Conservation (phyloP, 2,888 invertebrate species). For the Patella pellucida region DNA sequence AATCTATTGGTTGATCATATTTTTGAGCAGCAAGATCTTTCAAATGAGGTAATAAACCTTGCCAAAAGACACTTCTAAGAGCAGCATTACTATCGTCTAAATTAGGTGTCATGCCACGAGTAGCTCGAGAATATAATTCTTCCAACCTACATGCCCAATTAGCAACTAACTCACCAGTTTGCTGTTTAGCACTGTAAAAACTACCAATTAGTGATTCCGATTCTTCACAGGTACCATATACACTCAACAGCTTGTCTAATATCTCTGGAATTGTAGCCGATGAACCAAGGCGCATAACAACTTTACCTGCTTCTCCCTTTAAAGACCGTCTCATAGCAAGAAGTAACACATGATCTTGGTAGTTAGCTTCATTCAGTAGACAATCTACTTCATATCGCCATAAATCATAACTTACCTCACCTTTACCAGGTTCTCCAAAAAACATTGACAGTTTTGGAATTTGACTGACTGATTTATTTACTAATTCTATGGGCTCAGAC, state of each 20-base stretch:
- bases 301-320: neutral
- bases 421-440: neutral
- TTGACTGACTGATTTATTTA: too few species aligned
- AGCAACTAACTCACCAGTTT: neutral
- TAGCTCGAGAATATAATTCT: neutral
- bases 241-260: neutral
- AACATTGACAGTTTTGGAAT: neutral
- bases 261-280: neutral
- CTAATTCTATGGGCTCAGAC: neutral
- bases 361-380: neutral
- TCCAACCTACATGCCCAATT: neutral
- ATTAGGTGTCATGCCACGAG: too few species aligned
- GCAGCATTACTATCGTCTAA: too few species aligned
- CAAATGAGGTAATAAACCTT: too few species aligned
- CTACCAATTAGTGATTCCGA: neutral
- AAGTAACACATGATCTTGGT: too few species aligned
- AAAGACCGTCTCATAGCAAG: constrained; percentile 26
- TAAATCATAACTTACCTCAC: neutral
- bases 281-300: neutral
- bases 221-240: neutral
- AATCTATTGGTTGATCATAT: too few species aligned
- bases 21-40: too few species aligned
- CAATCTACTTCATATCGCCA: constrained; percentile 2
- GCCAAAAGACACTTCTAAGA: too few species aligned
- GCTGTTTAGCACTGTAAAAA: neutral